phyloP scores from a whole-genome alignment of 2,113 vertebrate species.

The Bombycilla garrulus region DNA sequence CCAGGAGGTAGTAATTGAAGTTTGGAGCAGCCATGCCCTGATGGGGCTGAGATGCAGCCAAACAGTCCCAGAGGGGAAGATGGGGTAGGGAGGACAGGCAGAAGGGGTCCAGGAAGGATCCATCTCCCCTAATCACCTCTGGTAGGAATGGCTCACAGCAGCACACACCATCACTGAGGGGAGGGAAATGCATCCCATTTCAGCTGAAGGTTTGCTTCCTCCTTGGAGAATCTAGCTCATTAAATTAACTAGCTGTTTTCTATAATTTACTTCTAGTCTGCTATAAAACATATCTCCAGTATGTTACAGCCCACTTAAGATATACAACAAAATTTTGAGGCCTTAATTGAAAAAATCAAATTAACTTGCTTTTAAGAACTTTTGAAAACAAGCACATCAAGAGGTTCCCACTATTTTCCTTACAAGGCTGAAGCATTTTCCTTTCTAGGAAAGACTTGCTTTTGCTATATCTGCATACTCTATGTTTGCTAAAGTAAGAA shows the following conservation, averaged over 20 bases:
- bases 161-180: background rate
- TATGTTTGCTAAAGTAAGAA: background rate
- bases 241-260: background rate
- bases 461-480: background rate
- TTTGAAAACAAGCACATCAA: background rate
- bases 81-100: background rate
- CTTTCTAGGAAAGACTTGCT: background rate
- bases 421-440: background rate
- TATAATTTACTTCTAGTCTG: background rate
- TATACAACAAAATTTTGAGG: background rate
- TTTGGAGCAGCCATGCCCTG: background rate
- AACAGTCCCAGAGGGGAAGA: background rate
- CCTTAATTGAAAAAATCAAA: background rate
- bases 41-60: background rate
- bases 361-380: background rate
- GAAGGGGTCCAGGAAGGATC: background rate
- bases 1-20: background rate
- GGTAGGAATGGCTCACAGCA: background rate
- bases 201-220: background rate
- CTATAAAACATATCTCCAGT: background rate
- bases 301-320: background rate
- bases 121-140: background rate
- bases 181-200: background rate
- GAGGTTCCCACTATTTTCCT: background rate
- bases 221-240: background rate